Conservation (phyloP, 2,888 invertebrate species). For the Hirtodrosophila alboralis region DNA sequence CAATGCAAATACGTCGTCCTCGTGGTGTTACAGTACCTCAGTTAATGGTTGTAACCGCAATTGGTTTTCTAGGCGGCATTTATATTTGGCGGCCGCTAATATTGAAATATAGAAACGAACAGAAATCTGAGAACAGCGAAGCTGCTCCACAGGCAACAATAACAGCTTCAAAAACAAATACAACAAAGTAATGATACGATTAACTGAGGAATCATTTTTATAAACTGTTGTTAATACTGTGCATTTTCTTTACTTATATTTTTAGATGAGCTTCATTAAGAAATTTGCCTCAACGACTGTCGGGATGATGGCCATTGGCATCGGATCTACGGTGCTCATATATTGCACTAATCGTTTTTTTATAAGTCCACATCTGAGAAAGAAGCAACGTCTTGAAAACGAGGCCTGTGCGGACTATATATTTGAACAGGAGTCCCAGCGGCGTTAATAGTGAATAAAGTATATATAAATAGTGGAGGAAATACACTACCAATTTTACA, state of each 20-base stretch:
- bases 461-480: background rate
- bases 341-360: conserved; percentile 67
- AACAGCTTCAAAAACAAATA: conserved; percentile 5
- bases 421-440: conserved; percentile 76
- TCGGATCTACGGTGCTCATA: conserved; percentile 70
- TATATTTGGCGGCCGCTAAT: conserved; percentile 85
- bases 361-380: conserved; percentile 73
- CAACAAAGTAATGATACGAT: conserved; percentile 55
- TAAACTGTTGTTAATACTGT: background rate
- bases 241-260: conserved; percentile 16
- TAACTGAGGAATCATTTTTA: too few relatives aligned
- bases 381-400: conserved; percentile 72
- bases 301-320: conserved; percentile 78
- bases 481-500: conserved; percentile 13
- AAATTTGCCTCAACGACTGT: conserved; percentile 67
- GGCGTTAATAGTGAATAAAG: conserved; percentile 5
- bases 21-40: conserved; percentile 82
- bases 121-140: conserved; percentile 26
- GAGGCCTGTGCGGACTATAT: conserved; percentile 81
- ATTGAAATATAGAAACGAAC: conserved; percentile 68
- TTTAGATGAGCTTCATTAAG: conserved; percentile 82
- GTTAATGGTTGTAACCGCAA: conserved; percentile 82
- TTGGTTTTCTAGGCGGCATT: conserved; percentile 83
- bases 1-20: conserved; percentile 83
- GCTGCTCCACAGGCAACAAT: conserved; percentile 2